Percentiles rank a stretch among this genome's conserved stretches.
These are phyloP conservation scores for Erinaceus europaeus DNA, from an alignment of 2,113 vertebrate genomes.

Conservation along the genomic window DNA sequence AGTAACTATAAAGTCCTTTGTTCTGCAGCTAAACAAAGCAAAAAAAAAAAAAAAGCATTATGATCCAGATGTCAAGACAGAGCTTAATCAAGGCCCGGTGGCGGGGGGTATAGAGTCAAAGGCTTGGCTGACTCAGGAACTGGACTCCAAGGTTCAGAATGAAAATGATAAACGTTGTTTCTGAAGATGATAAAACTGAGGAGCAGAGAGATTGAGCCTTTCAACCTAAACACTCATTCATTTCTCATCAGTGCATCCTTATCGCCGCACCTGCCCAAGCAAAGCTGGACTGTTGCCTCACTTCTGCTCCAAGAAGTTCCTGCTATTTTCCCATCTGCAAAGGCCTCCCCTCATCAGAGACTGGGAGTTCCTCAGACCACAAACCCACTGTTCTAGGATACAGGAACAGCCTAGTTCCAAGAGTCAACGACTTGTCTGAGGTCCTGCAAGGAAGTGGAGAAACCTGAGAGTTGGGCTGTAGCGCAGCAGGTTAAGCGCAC, in stretches of 20 bases:
- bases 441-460: background rate
- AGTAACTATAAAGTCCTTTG: constrained; percentile 87
- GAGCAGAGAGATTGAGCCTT: background rate
- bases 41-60: constrained; percentile 33
- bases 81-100: background rate
- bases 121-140: background rate
- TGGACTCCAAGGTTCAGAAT: accelerated
- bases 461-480: background rate
- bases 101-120: too few species aligned
- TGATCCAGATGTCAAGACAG: background rate
- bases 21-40: constrained; percentile 88
- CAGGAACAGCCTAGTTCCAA: background rate
- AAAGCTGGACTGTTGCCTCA: background rate
- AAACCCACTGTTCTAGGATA: background rate
- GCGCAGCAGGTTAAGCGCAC: too few species aligned
- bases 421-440: background rate
- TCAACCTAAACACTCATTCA: background rate
- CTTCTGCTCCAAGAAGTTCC: background rate
- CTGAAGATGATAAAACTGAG: background rate
- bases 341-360: background rate
- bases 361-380: background rate
- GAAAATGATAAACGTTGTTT: background rate
- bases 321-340: background rate
- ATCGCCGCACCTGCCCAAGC: too few species aligned
- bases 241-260: background rate